Base-by-base conservation (phyloP, 2,113 vertebrate genomes). In the Cebidichthys violaceus region DNA sequence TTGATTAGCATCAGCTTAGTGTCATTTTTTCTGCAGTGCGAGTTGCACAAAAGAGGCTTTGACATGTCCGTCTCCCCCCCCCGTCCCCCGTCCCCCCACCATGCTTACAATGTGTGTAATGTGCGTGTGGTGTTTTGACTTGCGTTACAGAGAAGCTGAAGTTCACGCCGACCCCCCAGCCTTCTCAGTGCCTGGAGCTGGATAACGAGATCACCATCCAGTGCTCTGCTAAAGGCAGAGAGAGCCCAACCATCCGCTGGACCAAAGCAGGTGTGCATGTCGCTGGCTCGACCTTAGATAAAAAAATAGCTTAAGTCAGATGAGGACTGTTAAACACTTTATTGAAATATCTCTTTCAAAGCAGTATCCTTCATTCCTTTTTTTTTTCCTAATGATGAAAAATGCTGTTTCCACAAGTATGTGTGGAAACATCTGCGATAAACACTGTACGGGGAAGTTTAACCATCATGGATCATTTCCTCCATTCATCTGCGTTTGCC, bases 101-200 rank as follows among this genome's bases (percentile, higher is more conserved):
- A 13, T 79, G 64, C 77, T 77, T 62, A 55, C 27, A 29, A 24
- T 13, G 1, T 74, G 59, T 82, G 47, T 86, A 55, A 74, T 43
- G 62, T 55, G 55, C 35, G 73, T 73, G 76, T 62, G 27, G 22
- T 70, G 76, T 75, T 90, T 79, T 62, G 35, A 75, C 71, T 88
- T 86, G 80, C 91, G 29, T 93, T 95, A 55, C 95, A 99, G 98
- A 99, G 90, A 98, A 97, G 88, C 95, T 99, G 73, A 99, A 99
- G 94, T 99, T 99, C 93, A 99, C 98, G 0, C 98, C 98, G 0
- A 95, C 96, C 0, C 98, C 98, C 1, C 98, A 97, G 89, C 93
- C 96, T 0, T 91, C 96, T 79, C 98, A 99, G 91, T 99, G 98
- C 92, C 95, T 98, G 94, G 97, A 99, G 93, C 96, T 99, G 77